phyloP scores from a whole-genome alignment of 2,888 invertebrate species.

The Teleogryllus oceanicus region DNA sequence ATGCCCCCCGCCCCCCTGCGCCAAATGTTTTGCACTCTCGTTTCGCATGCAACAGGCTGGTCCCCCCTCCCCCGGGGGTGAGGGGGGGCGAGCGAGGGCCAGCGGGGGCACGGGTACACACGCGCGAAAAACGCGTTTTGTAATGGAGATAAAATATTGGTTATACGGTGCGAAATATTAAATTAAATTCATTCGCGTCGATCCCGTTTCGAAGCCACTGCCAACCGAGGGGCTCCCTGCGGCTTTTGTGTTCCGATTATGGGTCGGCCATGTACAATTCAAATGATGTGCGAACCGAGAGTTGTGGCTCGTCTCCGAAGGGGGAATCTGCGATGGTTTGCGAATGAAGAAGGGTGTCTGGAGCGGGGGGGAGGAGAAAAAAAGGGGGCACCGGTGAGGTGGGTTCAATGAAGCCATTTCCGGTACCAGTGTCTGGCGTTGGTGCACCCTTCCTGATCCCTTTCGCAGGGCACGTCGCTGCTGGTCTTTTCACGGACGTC shows the following conservation, averaged over 20 bases:
- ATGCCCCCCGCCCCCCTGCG: neutral
- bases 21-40: neutral
- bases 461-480: neutral
- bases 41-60: constrained; percentile 9
- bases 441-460: neutral
- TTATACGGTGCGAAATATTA: neutral
- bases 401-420: neutral
- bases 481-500: neutral
- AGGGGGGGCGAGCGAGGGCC: no score
- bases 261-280: neutral
- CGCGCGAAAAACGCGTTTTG: neutral
- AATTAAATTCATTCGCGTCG: neutral
- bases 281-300: neutral
- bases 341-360: no score
- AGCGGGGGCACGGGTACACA: neutral
- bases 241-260: neutral
- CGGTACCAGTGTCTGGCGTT: neutral
- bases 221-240: no score
- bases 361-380: neutral
- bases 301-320: no score
- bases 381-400: neutral
- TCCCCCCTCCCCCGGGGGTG: neutral
- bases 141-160: constrained; percentile 3
- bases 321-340: no score
- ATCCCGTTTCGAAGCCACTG: neutral